These are phyloP conservation scores for Pelecanus crispus DNA, from an alignment of 2,113 vertebrate genomes.

Conservation along the genomic window DNA sequence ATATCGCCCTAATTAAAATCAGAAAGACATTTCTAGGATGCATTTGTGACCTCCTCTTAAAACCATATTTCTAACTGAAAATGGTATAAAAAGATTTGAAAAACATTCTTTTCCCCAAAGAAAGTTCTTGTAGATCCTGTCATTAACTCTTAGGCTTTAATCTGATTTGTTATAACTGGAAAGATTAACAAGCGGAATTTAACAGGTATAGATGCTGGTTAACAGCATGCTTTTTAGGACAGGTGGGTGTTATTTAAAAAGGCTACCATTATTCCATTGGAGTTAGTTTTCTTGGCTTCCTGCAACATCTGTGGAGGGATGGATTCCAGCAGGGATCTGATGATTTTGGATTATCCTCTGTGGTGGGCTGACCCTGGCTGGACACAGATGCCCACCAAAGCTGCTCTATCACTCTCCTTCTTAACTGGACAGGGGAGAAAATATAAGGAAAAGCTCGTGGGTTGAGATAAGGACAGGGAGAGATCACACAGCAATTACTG, in stretches of 20 bases:
- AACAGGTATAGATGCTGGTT: not conserved
- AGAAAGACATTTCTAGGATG: not conserved
- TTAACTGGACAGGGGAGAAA: too few species aligned
- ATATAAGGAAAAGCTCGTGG: too few species aligned
- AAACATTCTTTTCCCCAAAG: not conserved
- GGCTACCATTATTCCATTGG: not conserved
- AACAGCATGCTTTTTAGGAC: not conserved
- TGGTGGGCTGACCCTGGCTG: too few species aligned
- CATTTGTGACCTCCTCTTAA: not conserved
- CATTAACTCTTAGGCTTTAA: not conserved
- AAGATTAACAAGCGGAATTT: not conserved
- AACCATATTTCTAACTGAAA: not conserved
- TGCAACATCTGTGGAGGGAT: not conserved
- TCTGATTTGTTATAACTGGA: not conserved
- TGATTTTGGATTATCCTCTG: not conserved
- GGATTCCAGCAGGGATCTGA: not conserved
- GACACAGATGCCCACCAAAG: too few species aligned
- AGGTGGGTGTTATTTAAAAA: not conserved
- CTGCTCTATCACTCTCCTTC: too few species aligned
- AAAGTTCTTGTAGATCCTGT: not conserved
- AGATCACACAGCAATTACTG: too few species aligned
- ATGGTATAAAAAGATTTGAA: not conserved
- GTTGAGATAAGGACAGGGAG: too few species aligned
- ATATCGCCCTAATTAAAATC: not conserved
- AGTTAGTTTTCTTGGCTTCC: not conserved